Conservation (phyloP, 2,113 vertebrate species). For the Pedionomus torquatus region DNA sequence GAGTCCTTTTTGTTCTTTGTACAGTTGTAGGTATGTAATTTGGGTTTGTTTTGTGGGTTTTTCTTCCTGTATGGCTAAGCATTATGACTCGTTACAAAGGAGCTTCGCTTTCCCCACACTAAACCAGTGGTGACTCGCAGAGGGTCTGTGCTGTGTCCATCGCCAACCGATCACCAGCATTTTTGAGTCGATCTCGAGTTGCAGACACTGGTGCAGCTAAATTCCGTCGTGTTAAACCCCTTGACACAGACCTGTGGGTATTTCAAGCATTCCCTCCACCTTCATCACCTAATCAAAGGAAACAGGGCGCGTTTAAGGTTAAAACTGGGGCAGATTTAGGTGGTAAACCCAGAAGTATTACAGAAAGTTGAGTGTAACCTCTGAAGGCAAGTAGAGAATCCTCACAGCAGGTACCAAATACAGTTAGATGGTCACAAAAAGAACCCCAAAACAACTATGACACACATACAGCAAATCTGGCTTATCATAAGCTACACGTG, state of each 20-base stretch:
- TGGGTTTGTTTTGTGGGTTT: not conserved
- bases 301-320: not conserved
- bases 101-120: not conserved
- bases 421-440: not conserved
- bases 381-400: not conserved
- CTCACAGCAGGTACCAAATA: not conserved
- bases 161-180: not conserved
- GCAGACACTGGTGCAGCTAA: not conserved
- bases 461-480: fast-evolving
- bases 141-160: not conserved
- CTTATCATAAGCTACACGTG: not conserved
- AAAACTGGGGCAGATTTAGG: not conserved
- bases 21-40: not conserved
- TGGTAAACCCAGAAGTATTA: not conserved
- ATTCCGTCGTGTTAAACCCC: not conserved
- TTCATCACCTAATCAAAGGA: not conserved
- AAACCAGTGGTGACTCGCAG: not conserved
- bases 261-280: not conserved
- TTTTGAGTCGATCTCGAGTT: not conserved
- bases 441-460: too few species aligned
- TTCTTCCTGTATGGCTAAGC: not conserved
- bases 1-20: not conserved
- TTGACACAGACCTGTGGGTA: not conserved
- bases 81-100: not conserved
- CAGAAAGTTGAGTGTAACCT: not conserved